Percentiles rank a stretch among this genome's conserved stretches.
These are phyloP conservation scores for Teleiodes luculella DNA, from an alignment of 2,888 invertebrate species.

Conservation along the genomic window DNA sequence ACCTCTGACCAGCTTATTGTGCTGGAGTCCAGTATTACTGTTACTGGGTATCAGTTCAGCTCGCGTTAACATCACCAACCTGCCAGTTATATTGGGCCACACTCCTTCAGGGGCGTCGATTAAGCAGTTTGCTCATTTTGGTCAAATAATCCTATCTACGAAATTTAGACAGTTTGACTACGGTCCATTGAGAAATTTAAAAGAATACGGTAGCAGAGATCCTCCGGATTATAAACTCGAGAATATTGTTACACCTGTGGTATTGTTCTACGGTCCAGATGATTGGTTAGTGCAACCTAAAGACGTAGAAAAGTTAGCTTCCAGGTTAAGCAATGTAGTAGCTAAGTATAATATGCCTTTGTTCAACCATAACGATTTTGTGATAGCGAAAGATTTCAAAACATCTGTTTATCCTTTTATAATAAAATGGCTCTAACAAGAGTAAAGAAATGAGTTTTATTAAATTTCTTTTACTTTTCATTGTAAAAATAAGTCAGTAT, in stretches of 20 bases:
- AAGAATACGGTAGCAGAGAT: slow-evolving; percentile 39
- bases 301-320: slow-evolving; percentile 76
- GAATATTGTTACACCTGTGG: slow-evolving; percentile 48
- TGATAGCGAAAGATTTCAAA: slow-evolving; percentile 54
- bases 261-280: slow-evolving; percentile 62
- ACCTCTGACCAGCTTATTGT: slow-evolving; percentile 68
- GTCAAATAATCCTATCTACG: slow-evolving; percentile 59
- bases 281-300: slow-evolving; percentile 81
- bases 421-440: no score
- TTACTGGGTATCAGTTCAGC: slow-evolving; percentile 76
- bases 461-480: no score
- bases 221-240: slow-evolving; percentile 52
- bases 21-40: slow-evolving; percentile 79
- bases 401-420: slow-evolving; percentile 5
- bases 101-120: slow-evolving; percentile 75
- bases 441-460: no score
- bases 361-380: slow-evolving; percentile 63
- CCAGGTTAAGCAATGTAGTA: slow-evolving; percentile 70
- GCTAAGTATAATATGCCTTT: slow-evolving; percentile 76
- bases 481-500: no score
- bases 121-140: slow-evolving; percentile 75
- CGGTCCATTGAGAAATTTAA: slow-evolving; percentile 41
- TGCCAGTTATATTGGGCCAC: slow-evolving; percentile 76
- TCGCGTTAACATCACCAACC: slow-evolving; percentile 77
- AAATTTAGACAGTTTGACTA: slow-evolving; percentile 54